phyloP scores from a whole-genome alignment of 1,140 invertebrate species.

The Lanistes nyassanus region DNA sequence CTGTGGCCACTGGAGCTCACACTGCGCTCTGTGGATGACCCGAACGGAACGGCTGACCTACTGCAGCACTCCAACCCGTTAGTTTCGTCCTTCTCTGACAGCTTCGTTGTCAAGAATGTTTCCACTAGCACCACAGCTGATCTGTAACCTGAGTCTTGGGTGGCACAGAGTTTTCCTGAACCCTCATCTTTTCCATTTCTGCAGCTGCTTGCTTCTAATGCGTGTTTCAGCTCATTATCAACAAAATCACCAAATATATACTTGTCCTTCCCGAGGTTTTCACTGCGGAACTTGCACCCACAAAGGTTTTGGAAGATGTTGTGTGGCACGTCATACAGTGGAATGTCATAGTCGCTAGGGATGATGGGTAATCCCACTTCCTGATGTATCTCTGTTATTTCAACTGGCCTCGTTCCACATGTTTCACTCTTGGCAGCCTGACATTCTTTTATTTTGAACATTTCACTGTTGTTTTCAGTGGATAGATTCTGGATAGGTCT shows the following conservation, averaged over 20 bases:
- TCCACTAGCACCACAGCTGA: constrained; percentile 1
- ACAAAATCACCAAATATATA: too few relatives aligned
- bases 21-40: background rate
- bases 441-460: background rate
- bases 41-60: background rate
- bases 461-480: background rate
- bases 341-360: constrained; percentile 25
- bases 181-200: too few relatives aligned
- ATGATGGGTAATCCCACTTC: constrained; percentile 27
- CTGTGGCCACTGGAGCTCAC: too few relatives aligned
- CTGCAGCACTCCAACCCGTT: background rate
- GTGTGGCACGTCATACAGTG: constrained; percentile 22
- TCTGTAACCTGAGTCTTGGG: constrained; percentile 5
- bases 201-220: too few relatives aligned
- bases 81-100: background rate
- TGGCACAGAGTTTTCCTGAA: background rate
- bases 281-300: constrained; percentile 17
- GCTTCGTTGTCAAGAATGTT: constrained; percentile 14
- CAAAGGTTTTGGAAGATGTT: constrained; percentile 24
- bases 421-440: background rate
- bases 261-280: too few relatives aligned
- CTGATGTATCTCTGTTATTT: background rate
- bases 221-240: too few relatives aligned
- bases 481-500: background rate
- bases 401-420: background rate